phyloP scores from a whole-genome alignment of 2,113 vertebrate genomes.

The Speoplatyrhinus poulsoni region DNA sequence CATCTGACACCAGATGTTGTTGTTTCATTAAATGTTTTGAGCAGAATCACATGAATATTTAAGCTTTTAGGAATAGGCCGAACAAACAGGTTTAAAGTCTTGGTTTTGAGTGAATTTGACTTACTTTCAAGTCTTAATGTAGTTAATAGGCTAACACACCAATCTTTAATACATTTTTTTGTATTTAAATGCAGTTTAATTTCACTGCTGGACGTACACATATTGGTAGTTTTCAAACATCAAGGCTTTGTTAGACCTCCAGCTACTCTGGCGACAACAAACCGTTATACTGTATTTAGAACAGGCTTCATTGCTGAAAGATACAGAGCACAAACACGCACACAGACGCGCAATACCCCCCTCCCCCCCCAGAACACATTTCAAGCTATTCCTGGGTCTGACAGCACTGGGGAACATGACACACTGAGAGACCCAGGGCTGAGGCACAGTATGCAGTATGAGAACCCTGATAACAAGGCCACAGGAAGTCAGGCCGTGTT shows the following conservation, averaged over 20 bases:
- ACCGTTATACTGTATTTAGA: slow-evolving; percentile 16
- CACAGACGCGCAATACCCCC: background rate
- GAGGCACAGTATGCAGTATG: slow-evolving; percentile 49
- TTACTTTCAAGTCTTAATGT: too few relatives aligned
- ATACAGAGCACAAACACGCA: background rate
- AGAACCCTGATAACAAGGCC: slow-evolving; percentile 71
- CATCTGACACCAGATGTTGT: slow-evolving; percentile 59
- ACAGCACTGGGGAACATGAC: slow-evolving; percentile 58
- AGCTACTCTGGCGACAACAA: slow-evolving; percentile 11
- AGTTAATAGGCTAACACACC: too few relatives aligned
- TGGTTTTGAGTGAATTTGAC: too few relatives aligned
- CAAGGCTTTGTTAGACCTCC: slow-evolving; percentile 21
- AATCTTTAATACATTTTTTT: too few relatives aligned
- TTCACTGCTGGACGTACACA: too few relatives aligned
- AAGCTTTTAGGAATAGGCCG: slow-evolving; percentile 35
- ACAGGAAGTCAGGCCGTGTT: slow-evolving; percentile 72
- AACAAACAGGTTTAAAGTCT: slow-evolving; percentile 14
- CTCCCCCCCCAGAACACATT: slow-evolving; percentile 35
- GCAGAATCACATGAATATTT: slow-evolving; percentile 47
- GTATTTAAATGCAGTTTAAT: too few relatives aligned
- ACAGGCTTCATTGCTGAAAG: background rate
- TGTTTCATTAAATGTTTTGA: slow-evolving; percentile 41
- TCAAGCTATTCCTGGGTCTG: slow-evolving; percentile 62
- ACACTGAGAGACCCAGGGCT: slow-evolving; percentile 43
- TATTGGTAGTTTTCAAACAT: too few relatives aligned